Conservation (phyloP, 2,113 vertebrate genomes). For the Ciconia boyciana region DNA sequence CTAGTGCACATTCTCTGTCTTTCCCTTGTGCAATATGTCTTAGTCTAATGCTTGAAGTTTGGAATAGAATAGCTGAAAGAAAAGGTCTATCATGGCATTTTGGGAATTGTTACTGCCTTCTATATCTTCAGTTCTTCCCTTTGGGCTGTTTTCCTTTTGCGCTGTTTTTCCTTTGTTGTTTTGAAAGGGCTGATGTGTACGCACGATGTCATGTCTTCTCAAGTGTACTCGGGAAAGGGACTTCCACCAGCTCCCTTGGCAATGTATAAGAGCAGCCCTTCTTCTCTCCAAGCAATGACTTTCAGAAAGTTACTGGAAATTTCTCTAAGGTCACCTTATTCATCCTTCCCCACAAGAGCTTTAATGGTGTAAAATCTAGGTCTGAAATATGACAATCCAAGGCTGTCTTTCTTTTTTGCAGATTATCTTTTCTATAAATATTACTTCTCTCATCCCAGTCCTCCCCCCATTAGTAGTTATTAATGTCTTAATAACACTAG, state of each 20-base stretch:
- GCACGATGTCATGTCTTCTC: neutral
- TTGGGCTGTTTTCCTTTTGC: neutral
- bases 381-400: neutral
- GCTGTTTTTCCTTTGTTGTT: neutral
- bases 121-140: neutral
- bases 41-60: neutral
- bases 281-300: neutral
- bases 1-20: neutral
- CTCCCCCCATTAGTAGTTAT: neutral
- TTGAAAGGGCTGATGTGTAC: neutral
- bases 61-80: neutral
- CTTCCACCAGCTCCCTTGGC: neutral
- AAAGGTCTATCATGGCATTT: neutral
- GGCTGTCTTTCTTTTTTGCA: neutral
- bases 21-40: neutral
- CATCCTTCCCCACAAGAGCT: neutral
- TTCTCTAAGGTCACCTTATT: conserved; percentile 11
- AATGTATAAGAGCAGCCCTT: neutral
- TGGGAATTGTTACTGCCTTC: neutral
- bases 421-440: neutral
- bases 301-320: neutral
- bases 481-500: conserved; percentile 17
- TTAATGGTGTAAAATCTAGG: neutral
- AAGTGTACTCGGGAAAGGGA: neutral
- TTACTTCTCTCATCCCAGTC: neutral